phyloP scores from a whole-genome alignment of 2,888 invertebrate species.

The Agriopis marginaria region DNA sequence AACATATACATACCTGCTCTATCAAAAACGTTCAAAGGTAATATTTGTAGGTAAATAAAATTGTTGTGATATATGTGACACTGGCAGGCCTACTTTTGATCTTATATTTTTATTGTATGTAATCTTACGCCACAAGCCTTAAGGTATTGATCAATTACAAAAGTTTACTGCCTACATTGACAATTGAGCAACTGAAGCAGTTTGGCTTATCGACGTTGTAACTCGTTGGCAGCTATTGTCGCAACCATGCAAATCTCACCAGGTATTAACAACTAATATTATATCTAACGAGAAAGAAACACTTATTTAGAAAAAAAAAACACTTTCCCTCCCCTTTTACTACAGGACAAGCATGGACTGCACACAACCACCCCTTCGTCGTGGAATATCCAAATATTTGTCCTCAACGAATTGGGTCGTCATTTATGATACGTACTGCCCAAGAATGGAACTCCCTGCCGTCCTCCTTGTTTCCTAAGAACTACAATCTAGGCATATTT shows the following conservation, averaged over 20 bases:
- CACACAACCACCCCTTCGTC: too few species aligned
- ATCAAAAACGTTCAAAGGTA: not conserved
- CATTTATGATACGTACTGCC: too few species aligned
- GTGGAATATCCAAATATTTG: too few species aligned
- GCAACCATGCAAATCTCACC: constrained; percentile 53
- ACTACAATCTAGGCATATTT: too few species aligned
- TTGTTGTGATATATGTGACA: constrained; percentile 1
- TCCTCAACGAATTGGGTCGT: too few species aligned
- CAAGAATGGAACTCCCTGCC: too few species aligned
- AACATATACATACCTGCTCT: not conserved
- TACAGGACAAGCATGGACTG: too few species aligned
- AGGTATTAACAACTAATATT: not conserved
- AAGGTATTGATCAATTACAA: constrained; percentile 30
- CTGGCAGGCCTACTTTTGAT: constrained; percentile 9
- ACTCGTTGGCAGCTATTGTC: constrained; percentile 51
- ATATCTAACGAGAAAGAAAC: too few species aligned
- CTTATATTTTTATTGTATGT: constrained; percentile 21
- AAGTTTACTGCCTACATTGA: constrained; percentile 34
- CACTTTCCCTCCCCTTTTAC: too few species aligned
- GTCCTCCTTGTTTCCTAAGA: too few species aligned
- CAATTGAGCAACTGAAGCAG: constrained; percentile 50
- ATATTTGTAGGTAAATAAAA: not conserved
- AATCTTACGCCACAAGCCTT: constrained; percentile 16
- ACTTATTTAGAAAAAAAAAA: too few species aligned
- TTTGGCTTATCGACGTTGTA: constrained; percentile 49